Evolutionary conservation across 2,888 invertebrate species (phyloP).

Genomic region (Acrobasis consociella): DNA sequence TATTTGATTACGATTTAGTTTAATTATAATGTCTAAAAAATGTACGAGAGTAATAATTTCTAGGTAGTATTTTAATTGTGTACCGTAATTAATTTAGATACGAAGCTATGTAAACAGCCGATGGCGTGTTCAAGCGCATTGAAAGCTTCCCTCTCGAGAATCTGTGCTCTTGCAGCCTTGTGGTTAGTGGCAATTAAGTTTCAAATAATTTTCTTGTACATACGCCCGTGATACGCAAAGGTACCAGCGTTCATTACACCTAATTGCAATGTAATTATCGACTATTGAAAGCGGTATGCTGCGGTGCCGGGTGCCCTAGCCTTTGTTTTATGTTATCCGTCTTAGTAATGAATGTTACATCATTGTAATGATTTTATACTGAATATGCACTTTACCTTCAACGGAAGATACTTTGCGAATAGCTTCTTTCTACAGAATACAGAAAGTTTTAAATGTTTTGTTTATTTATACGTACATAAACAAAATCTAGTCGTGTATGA

Average conservation of each 20-base stretch:
- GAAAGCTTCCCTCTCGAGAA: conserved; percentile 31
- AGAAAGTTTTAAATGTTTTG: too few species aligned
- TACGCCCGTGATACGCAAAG: conserved; percentile 42
- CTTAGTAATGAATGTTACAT: conserved; percentile 34
- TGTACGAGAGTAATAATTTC: conserved; percentile 1
- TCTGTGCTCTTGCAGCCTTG: conserved; percentile 33
- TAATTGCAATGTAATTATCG: conserved; percentile 69
- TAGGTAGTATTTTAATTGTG: conserved; percentile 21
- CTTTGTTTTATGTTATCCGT: conserved; percentile 40
- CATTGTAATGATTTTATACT: conserved; percentile 18
- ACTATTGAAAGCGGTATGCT: conserved; percentile 55
- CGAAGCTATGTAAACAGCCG: conserved; percentile 30
- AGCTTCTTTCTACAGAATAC: too few species aligned
- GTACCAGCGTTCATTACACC: conserved; percentile 57
- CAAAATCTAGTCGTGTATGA: too few species aligned
- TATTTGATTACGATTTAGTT: conserved; percentile 38
- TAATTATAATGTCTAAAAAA: conserved; percentile 19
- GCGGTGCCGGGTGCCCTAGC: conserved; percentile 38
- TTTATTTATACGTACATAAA: too few species aligned
- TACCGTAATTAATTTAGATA: conserved; percentile 15
- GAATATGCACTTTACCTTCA: neutral
- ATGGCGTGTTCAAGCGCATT: conserved; percentile 27
- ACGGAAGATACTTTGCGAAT: too few species aligned
- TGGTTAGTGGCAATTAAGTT: conserved; percentile 51
- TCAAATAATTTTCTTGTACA: conserved; percentile 49